phyloP scores from a whole-genome alignment of 2,888 invertebrate genomes.

The Conistra vaccinii region DNA sequence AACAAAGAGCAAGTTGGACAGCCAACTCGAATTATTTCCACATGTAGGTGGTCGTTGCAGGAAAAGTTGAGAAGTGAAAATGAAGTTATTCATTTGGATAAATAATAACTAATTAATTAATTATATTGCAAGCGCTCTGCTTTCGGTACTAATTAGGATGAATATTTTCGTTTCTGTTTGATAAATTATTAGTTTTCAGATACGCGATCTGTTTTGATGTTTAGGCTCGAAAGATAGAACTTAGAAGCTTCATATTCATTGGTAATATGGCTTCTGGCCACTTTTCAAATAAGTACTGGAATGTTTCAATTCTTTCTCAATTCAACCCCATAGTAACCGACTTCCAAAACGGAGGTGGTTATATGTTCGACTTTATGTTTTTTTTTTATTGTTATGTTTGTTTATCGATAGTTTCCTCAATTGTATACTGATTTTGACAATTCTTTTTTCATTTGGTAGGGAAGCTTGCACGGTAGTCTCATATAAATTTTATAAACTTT shows the following conservation, averaged over 20 bases:
- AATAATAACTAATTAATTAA: neutral
- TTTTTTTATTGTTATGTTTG: no score
- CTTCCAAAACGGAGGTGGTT: no score
- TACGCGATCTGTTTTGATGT: neutral
- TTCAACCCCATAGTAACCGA: no score
- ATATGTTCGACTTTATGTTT: no score
- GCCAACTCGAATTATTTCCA: conserved; percentile 37
- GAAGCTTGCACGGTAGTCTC: no score
- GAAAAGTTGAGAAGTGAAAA: conserved; percentile 3
- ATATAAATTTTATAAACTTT: no score
- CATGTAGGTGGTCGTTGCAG: neutral
- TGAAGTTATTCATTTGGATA: neutral
- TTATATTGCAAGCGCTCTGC: neutral
- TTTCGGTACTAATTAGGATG: neutral
- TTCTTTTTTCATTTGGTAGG: no score
- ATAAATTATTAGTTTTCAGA: neutral
- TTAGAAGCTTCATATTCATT: neutral
- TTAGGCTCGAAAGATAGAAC: neutral
- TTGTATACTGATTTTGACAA: no score
- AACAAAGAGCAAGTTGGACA: conserved; percentile 25
- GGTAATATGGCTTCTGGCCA: neutral
- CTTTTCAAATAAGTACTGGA: neutral
- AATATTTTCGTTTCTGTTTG: neutral
- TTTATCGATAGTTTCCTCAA: no score
- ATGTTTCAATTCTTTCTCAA: neutral